Percentiles rank a stretch among this genome's conserved stretches.
Conservation (phyloP, 2,797 vertebrate species). For the Eremophila alpestris region DNA sequence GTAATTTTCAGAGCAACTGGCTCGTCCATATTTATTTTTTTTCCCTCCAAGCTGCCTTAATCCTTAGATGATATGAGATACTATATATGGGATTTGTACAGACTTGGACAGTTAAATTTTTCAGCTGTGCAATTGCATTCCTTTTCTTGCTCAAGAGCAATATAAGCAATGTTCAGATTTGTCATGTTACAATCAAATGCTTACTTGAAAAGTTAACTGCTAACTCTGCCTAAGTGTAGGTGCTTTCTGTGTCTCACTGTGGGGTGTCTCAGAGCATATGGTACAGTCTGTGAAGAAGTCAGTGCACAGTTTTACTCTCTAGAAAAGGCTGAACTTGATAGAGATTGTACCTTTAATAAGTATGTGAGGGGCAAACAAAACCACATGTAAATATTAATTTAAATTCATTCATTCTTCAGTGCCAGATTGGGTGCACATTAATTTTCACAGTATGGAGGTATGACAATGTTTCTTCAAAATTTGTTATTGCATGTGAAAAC, state of each 20-base stretch:
- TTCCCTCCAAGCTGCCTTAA: background rate
- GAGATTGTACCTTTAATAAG: background rate
- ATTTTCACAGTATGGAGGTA: background rate
- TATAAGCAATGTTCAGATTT: background rate
- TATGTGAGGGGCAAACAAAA: background rate
- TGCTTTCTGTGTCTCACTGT: background rate
- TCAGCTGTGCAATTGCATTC: background rate
- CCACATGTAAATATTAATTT: background rate
- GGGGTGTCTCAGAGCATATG: background rate
- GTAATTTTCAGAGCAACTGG: background rate
- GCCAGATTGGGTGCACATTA: fast-evolving
- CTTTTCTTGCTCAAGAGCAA: background rate
- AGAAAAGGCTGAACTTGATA: background rate
- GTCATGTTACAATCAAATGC: background rate
- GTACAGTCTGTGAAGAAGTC: background rate
- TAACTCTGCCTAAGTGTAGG: background rate
- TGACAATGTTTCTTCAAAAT: background rate
- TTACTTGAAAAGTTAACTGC: background rate
- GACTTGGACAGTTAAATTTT: background rate
- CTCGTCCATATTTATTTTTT: background rate
- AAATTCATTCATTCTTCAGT: background rate
- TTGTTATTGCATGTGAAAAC: background rate
- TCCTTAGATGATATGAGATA: background rate
- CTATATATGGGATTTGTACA: background rate
- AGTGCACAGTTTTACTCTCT: background rate